Percentiles rank a stretch among this genome's conserved stretches.
These are phyloP conservation scores for Platorchestia sp. DNA, from an alignment of 1,140 invertebrate genomes.

Conservation along the genomic window DNA sequence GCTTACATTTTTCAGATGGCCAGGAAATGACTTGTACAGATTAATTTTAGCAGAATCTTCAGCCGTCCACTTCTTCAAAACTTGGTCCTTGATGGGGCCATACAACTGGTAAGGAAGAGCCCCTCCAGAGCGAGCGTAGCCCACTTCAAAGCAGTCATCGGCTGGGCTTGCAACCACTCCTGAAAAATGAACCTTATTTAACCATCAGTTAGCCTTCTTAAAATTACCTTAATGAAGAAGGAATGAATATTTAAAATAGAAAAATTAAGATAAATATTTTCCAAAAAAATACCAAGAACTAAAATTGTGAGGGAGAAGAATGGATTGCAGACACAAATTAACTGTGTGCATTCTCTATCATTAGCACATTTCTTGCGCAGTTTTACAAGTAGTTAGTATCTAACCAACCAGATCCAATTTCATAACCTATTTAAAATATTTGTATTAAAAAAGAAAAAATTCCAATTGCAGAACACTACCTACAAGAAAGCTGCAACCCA, in stretches of 20 bases:
- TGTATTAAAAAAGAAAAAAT: too few relatives aligned
- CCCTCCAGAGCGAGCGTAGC: conserved; percentile 60
- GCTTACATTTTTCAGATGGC: conserved; percentile 62
- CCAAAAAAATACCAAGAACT: too few relatives aligned
- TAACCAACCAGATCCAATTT: too few relatives aligned
- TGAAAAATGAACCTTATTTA: conserved; percentile 2
- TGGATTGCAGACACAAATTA: too few relatives aligned
- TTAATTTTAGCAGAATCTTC: conserved; percentile 58
- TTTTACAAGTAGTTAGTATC: too few relatives aligned
- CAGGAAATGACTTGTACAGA: conserved; percentile 53
- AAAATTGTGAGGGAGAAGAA: too few relatives aligned
- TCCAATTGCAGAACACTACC: too few relatives aligned
- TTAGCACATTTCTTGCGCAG: too few relatives aligned
- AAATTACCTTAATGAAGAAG: background rate
- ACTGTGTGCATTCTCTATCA: too few relatives aligned
- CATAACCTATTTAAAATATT: too few relatives aligned
- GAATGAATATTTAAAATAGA: background rate
- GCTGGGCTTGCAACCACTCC: conserved; percentile 46
- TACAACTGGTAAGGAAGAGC: conserved; percentile 60
- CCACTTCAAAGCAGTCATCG: conserved; percentile 65
- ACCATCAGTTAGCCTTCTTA: background rate
- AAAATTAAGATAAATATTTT: too few relatives aligned
- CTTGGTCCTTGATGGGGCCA: conserved; percentile 54
- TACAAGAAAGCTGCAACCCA: too few relatives aligned
- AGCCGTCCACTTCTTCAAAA: conserved; percentile 57